A percentile compares a stretch with the other conserved stretches of the same genome.
phyloP scores from a whole-genome alignment of 2,113 vertebrate genomes.

The Kryptolebias marmoratus region DNA sequence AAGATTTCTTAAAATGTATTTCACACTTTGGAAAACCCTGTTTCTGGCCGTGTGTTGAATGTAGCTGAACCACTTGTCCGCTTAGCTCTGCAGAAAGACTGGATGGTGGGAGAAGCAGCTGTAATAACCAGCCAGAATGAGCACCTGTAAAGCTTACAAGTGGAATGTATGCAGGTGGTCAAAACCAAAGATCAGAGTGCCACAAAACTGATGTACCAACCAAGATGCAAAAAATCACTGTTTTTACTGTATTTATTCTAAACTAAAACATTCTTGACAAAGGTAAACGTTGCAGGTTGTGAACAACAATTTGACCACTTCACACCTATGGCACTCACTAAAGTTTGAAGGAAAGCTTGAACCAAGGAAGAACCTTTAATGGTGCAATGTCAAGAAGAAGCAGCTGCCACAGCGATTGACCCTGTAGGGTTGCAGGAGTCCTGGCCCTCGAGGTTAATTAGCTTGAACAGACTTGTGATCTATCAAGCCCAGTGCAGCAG shows the following conservation, averaged over 20 bases:
- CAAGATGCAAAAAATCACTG: neutral
- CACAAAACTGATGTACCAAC: neutral
- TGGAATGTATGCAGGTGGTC: neutral
- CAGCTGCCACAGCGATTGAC: slow-evolving; percentile 62
- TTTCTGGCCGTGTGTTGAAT: neutral
- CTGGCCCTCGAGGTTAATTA: slow-evolving; percentile 76
- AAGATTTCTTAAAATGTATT: neutral
- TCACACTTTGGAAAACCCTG: neutral
- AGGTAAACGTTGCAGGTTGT: neutral
- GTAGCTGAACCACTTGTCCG: neutral
- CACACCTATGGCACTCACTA: neutral
- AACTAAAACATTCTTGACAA: neutral
- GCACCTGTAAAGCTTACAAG: neutral
- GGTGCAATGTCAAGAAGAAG: slow-evolving; percentile 41
- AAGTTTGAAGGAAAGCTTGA: neutral
- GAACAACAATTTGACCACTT: neutral
- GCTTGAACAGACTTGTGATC: slow-evolving; percentile 69
- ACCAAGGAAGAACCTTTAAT: slow-evolving; percentile 17
- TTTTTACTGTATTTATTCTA: neutral
- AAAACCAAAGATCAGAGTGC: neutral
- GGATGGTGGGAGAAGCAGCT: neutral
- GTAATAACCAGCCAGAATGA: neutral
- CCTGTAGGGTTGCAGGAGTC: slow-evolving; percentile 69
- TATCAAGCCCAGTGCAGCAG: slow-evolving; percentile 50
- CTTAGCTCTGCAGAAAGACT: neutral